Percentiles rank a stretch among this genome's conserved stretches.
phyloP scores from a whole-genome alignment of 2,113 vertebrate genomes.

The Carlito syrichta region DNA sequence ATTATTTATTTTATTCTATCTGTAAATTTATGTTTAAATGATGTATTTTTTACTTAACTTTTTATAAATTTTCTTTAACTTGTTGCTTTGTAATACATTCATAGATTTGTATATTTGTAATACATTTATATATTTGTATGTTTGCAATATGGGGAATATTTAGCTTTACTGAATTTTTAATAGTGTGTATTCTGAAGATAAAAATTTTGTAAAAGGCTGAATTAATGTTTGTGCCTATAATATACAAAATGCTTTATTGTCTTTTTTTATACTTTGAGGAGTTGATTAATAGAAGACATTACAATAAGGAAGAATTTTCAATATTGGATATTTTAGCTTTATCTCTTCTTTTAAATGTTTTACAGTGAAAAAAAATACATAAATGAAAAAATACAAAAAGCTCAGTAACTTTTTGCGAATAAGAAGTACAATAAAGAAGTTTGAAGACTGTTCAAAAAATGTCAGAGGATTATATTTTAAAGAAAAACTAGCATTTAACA shows the following conservation, averaged over 20 bases:
- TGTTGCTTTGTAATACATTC: not conserved
- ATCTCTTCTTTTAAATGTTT: not conserved
- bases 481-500: constrained; percentile 1
- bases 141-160: constrained; percentile 2
- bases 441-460: not conserved
- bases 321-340: not conserved
- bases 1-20: not conserved
- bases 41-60: not conserved
- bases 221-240: not conserved
- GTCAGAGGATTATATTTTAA: not conserved
- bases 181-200: not conserved
- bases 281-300: not conserved
- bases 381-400: too few species aligned
- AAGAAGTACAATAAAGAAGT: not conserved
- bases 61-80: constrained; percentile 10
- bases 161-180: not conserved
- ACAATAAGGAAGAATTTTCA: not conserved
- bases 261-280: not conserved
- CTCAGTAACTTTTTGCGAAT: not conserved
- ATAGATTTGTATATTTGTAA: not conserved
- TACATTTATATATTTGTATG: not conserved
- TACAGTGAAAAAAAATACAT: constrained; percentile 1
- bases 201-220: not conserved
- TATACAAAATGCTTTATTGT: not conserved
- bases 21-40: not conserved